A percentile compares a stretch with the other conserved stretches of the same genome.
Evolutionary conservation across 2,888 invertebrate species (phyloP).

Genomic region (Hemistola chrysoprasaria): DNA sequence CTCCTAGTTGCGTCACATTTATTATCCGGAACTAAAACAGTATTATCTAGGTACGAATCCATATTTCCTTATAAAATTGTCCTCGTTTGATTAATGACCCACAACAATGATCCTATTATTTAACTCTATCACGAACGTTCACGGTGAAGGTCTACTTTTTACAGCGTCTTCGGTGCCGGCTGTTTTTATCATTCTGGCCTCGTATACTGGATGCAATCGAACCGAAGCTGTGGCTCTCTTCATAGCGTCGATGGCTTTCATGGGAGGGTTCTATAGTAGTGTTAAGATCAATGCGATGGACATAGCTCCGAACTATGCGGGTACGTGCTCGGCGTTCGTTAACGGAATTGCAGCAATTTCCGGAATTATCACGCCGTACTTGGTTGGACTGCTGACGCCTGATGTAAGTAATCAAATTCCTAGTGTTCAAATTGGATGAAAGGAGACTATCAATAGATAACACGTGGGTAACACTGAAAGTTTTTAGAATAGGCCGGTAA

Average conservation of each 20-base stretch:
- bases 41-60: conserved; percentile 8
- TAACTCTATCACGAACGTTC: conserved; percentile 34
- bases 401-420: conserved; percentile 73
- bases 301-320: conserved; percentile 84
- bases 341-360: conserved; percentile 84
- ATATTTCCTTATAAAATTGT: conserved; percentile 21
- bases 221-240: conserved; percentile 76
- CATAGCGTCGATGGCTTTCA: conserved; percentile 84
- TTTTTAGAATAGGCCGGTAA: too few species aligned
- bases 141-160: conserved; percentile 21
- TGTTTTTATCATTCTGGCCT: conserved; percentile 83
- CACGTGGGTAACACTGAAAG: too few species aligned
- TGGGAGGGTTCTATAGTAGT: conserved; percentile 87
- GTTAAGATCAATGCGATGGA: conserved; percentile 86
- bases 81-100: conserved; percentile 19
- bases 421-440: too few species aligned
- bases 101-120: conserved; percentile 27
- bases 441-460: too few species aligned
- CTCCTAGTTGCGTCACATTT: too few species aligned
- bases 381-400: conserved; percentile 82
- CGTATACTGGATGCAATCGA: conserved; percentile 83
- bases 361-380: conserved; percentile 83
- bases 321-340: conserved; percentile 84
- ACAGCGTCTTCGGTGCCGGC: conserved; percentile 85
- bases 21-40: conserved; percentile 13